Percentiles rank a stretch among this genome's conserved stretches.
Evolutionary conservation across 2,888 invertebrate genomes (phyloP).

Genomic region (Furcula furcula): DNA sequence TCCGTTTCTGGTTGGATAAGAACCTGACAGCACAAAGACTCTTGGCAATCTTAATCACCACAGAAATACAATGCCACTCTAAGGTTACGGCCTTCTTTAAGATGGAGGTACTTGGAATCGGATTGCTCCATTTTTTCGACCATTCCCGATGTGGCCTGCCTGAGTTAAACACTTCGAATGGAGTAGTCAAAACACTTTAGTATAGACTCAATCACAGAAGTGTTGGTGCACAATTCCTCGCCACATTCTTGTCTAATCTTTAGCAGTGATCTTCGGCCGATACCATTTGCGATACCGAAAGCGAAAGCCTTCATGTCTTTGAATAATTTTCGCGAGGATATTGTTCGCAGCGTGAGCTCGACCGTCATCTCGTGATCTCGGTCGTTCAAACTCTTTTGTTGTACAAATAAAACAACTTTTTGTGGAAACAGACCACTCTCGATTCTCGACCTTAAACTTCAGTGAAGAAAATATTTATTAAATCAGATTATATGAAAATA

Average conservation of each 20-base stretch:
- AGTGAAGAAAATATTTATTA: slow-evolving; percentile 9
- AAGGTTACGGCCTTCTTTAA: too few relatives aligned
- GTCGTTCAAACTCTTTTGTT: slow-evolving; percentile 22
- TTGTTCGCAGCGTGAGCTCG: slow-evolving; percentile 70
- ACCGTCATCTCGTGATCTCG: slow-evolving; percentile 6
- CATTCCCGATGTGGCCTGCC: too few relatives aligned
- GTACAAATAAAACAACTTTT: slow-evolving; percentile 15
- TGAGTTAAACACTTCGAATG: too few relatives aligned
- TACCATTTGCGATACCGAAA: slow-evolving; percentile 38
- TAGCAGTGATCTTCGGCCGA: slow-evolving; percentile 36
- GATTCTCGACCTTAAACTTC: slow-evolving; percentile 22
- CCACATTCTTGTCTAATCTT: slow-evolving; percentile 40
- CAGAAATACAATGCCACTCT: too few relatives aligned
- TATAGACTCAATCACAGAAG: slow-evolving; percentile 23
- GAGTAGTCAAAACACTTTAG: too few relatives aligned
- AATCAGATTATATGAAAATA: slow-evolving; percentile 9
- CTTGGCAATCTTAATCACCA: too few relatives aligned
- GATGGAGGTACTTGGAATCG: too few relatives aligned
- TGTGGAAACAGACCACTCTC: slow-evolving; percentile 17
- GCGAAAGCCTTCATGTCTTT: slow-evolving; percentile 73
- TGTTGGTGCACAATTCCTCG: slow-evolving; percentile 31
- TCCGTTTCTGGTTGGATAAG: too few relatives aligned
- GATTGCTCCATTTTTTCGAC: too few relatives aligned
- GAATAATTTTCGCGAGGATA: slow-evolving; percentile 73
- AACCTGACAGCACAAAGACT: too few relatives aligned